phyloP scores from a whole-genome alignment of 2,797 vertebrate species.

The Crax fasciolata region DNA sequence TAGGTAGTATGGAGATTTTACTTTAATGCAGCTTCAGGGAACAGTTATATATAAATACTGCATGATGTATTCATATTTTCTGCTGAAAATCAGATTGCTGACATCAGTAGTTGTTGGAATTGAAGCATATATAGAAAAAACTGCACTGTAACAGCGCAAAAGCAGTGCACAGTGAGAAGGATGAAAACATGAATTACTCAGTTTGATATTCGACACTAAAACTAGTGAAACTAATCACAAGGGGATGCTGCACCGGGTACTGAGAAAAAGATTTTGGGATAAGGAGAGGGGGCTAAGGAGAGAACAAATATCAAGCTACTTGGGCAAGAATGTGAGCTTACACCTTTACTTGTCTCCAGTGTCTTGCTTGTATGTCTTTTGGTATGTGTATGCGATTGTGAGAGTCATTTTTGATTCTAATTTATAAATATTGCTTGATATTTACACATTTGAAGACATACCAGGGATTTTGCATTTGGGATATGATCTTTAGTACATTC shows the following conservation, averaged over 20 bases:
- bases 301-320: background rate
- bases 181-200: background rate
- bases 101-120: background rate
- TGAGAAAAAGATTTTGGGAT: background rate
- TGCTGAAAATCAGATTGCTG: slow-evolving; percentile 1
- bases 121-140: background rate
- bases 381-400: background rate
- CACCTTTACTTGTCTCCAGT: background rate
- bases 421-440: background rate
- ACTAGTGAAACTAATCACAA: background rate
- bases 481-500: background rate
- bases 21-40: background rate
- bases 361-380: background rate
- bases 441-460: background rate
- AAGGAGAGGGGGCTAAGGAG: background rate
- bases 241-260: background rate
- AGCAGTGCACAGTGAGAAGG: background rate
- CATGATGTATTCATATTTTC: background rate
- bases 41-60: background rate
- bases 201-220: background rate
- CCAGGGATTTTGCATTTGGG: fast-evolving
- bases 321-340: background rate
- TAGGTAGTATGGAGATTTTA: background rate
- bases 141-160: background rate
- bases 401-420: background rate